Evolutionary conservation across 2,888 invertebrate species (phyloP).

Genomic region (Cyclophora punctaria): DNA sequence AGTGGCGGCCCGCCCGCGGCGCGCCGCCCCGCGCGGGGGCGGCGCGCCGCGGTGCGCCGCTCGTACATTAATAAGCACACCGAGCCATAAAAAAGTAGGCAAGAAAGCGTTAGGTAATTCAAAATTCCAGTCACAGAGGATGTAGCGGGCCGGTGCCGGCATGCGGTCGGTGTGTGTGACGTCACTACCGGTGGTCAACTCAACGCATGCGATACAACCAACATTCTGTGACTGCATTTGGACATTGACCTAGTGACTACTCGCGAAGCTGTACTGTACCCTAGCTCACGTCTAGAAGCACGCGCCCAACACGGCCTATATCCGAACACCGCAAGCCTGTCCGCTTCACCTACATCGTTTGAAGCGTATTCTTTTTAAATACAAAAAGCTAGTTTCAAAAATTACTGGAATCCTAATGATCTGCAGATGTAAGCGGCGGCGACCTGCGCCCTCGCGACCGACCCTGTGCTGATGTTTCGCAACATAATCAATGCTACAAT

Average conservation of each 20-base stretch:
- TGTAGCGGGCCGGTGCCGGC: conserved; percentile 21
- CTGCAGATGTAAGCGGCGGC: conserved; percentile 25
- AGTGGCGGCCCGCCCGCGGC: background rate
- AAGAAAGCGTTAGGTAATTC: conserved; percentile 64
- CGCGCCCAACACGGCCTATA: conserved; percentile 32
- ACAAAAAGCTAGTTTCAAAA: conserved; percentile 45
- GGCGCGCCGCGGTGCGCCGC: background rate
- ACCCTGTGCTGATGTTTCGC: too few species aligned
- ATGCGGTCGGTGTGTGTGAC: conserved; percentile 42
- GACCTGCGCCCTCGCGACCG: conserved; percentile 11
- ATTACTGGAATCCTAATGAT: conserved; percentile 25
- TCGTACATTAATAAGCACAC: conserved; percentile 56
- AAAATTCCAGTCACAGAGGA: conserved; percentile 67
- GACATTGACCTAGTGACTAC: conserved; percentile 47
- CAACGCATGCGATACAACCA: conserved; percentile 4
- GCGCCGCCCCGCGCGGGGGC: too few species aligned
- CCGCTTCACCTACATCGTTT: conserved; percentile 12
- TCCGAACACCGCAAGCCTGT: conserved; percentile 34
- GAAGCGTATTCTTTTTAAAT: background rate
- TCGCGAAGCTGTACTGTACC: conserved; percentile 47
- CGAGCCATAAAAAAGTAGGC: conserved; percentile 66
- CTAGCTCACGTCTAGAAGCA: conserved; percentile 43
- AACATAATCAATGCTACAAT: too few species aligned
- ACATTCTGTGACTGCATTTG: conserved; percentile 61
- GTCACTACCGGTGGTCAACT: conserved; percentile 15